Base-by-base conservation (phyloP, 1,140 invertebrate genomes). In the Lutraria rhynchaena region DNA sequence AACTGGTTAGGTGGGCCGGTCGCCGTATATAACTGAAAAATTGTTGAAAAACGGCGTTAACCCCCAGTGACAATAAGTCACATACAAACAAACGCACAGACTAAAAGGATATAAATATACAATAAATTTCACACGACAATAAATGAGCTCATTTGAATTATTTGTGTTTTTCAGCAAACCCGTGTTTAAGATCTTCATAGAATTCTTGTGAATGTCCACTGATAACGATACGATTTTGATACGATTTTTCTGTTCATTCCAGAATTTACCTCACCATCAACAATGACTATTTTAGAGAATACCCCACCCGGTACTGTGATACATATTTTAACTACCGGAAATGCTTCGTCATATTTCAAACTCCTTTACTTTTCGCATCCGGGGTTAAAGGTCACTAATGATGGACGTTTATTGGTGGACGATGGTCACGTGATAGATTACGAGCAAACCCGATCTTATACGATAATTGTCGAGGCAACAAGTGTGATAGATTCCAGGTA, bases 361-460 rank as follows among this genome's bases (percentile, higher is more conserved):
- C 24, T 65, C 22, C 1, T 46, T 13, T 65, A 24, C 29, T 65
- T 22, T 22, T 65, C 61, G 5, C 19, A 44, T 27, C 41, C 61
- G 3, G 61, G 37, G 5, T 65, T 65, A 7, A 65, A 65, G n/a
- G 61, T 65, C 1, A 65, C 37, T 3, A 7, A 46, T 13, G 11
- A 46, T 11, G 61, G 61, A 44, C 15, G 11, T 65, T 35, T 65
- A n/a, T 7, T 37, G 13, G 24, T 65, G 11, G 37, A 65, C 4
- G 61, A 65, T 24, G 31, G 24, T 37, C 17, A 46, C 19, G 61
- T 27, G n/a, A 27, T 65, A 15, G 61, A 65, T 46, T 65, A 22
- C 41, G 61, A 65, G 29, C 3, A 1, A 44, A 22, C 46, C 17
- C 35, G 41, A 37, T 22, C 3, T 24, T 65, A 65, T 24, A 9